Conservation (phyloP, 2,888 invertebrate genomes). For the Xylota sylvarum region DNA sequence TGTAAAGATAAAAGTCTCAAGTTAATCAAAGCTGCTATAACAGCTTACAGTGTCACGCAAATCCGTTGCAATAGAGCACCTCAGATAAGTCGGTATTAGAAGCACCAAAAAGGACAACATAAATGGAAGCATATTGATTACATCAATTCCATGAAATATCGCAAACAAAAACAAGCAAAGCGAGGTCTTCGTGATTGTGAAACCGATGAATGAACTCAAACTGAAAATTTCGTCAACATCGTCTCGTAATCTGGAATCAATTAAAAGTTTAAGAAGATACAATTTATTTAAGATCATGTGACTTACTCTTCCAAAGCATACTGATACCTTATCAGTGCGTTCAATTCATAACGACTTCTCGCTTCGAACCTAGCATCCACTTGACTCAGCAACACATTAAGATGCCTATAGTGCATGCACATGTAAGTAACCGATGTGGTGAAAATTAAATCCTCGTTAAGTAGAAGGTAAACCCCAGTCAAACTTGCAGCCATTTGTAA, state of each 20-base stretch:
- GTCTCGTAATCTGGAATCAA: conserved; percentile 12
- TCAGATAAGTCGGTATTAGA: not conserved
- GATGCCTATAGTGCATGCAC: conserved; percentile 49
- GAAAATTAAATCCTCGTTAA: conserved; percentile 42
- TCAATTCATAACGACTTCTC: not conserved
- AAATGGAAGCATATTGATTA: not conserved
- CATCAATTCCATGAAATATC: not conserved
- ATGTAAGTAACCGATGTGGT: conserved; percentile 21
- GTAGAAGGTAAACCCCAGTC: not conserved
- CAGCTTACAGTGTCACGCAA: not conserved
- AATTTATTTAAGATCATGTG: not conserved
- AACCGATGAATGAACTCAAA: conserved; percentile 12
- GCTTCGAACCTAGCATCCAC: conserved; percentile 27
- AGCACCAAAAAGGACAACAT: not conserved
- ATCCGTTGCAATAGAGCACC: conserved; percentile 1
- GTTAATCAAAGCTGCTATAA: not conserved
- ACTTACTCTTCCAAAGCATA: conserved; percentile 36
- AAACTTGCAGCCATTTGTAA: not conserved
- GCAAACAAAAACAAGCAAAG: conserved; percentile 13
- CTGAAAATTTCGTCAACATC: conserved; percentile 28
- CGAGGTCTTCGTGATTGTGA: conserved; percentile 10
- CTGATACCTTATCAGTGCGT: conserved; percentile 21
- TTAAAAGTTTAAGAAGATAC: too few relatives aligned
- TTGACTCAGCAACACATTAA: conserved; percentile 4
- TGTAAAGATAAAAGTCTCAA: not conserved